Conservation (phyloP, 2,797 vertebrate species). For the Microctenopoma steveboyesi region DNA sequence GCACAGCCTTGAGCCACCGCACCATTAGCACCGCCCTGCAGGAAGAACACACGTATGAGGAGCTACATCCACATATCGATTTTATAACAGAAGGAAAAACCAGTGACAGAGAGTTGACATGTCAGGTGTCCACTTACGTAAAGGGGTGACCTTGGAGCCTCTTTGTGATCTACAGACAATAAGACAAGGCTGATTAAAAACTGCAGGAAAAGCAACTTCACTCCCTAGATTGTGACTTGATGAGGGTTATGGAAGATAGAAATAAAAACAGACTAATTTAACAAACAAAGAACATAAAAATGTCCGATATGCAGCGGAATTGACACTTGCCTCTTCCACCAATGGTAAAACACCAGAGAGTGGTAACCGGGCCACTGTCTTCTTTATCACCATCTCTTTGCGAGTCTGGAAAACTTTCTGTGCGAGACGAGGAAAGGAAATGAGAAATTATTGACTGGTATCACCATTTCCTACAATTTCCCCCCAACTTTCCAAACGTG, state of each 20-base stretch:
- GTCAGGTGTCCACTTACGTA: slow-evolving; percentile 81
- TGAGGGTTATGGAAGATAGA: too few relatives aligned
- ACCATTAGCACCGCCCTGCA: slow-evolving; percentile 92
- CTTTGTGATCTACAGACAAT: slow-evolving; percentile 86
- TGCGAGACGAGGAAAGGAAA: slow-evolving; percentile 23
- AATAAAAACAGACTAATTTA: too few relatives aligned
- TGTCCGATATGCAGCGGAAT: not conserved
- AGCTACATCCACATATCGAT: not conserved
- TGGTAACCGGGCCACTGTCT: slow-evolving; percentile 93
- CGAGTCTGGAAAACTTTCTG: slow-evolving; percentile 96
- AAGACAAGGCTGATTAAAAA: slow-evolving; percentile 20
- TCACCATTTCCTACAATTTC: too few relatives aligned
- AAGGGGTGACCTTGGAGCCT: slow-evolving; percentile 94
- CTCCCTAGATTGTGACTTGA: not conserved
- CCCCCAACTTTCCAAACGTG: not conserved
- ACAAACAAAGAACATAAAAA: too few relatives aligned
- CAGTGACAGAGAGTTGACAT: not conserved
- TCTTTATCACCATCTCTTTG: slow-evolving; percentile 91
- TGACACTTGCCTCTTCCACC: slow-evolving; percentile 88
- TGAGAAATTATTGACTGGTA: too few relatives aligned
- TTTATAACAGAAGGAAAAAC: not conserved
- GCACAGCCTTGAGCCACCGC: slow-evolving; percentile 93
- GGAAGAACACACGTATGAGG: slow-evolving; percentile 10
- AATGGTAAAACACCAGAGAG: slow-evolving; percentile 91
- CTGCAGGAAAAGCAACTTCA: not conserved